Base-by-base conservation (phyloP, 2,113 vertebrate genomes). In the Clarias batrachus region DNA sequence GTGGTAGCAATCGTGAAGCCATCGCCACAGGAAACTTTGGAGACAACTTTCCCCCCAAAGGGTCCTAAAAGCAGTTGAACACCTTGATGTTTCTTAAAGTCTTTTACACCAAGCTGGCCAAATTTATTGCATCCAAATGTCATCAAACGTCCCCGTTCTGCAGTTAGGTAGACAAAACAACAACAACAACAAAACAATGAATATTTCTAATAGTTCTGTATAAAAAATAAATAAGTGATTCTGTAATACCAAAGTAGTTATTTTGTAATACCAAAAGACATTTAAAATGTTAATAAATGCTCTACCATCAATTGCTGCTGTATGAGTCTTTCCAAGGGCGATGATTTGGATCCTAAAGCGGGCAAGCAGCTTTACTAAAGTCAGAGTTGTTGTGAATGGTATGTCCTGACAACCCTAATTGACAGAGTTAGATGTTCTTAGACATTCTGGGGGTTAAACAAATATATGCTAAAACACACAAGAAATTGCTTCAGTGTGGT, bases 41-140 rank as follows among this genome's bases (percentile, higher is more conserved):
- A 97, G 90, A 99, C 95, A 54, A 91, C 95, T 92, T 99, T 99
- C 13, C 98, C 98, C 78, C 97, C 97, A 84, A 99, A 94, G 11
- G 97, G 95, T 87, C 98, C 98, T 84, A 97, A 93, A 60, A 99
- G 95, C 68, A 99, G 92, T 90, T 98, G 97, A 92, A 98, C 97
- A 76, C 97, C 97, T 77, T 96, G 94, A 87, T 97, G 97, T 89
- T 97, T 99, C 94, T 97, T 97, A 25, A 99, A 99, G 93, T 99
- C 97, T 60, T 97, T 98, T 84, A 99, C 96, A 8, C 98, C 98
- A 85, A 98, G 94, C 93, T 99, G 98, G 9, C 98, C 98, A 0
- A 95, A 99, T 90, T 98, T 99, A 93, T 99, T 99, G 91, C 96
- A 98, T 71, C 98, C 98, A 27, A 99, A 99, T 21, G 97, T 99